A percentile compares a stretch with the other conserved stretches of the same genome.
These are phyloP conservation scores for Clarias pachynema DNA, from an alignment of 2,797 vertebrate species.

Conservation along the genomic window DNA sequence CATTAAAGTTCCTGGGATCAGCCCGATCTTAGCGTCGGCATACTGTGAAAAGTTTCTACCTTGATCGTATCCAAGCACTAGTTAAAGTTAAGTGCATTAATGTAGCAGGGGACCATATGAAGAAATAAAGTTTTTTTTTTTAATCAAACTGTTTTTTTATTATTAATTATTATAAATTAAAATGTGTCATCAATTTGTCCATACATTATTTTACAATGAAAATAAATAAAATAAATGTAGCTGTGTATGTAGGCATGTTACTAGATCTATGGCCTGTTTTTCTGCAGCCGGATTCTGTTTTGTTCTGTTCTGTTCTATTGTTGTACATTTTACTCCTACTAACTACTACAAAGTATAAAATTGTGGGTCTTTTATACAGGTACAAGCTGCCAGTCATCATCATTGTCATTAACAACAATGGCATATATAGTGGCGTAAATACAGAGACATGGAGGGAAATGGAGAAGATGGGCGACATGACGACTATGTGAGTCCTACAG, in stretches of 20 bases:
- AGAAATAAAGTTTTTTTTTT: no score
- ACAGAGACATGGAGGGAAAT: slow-evolving; percentile 83
- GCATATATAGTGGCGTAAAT: slow-evolving; percentile 93
- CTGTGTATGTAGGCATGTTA: background rate
- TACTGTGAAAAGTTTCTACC: no score
- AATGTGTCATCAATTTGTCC: background rate
- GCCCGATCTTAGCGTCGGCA: no score
- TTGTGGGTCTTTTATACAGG: slow-evolving; percentile 66
- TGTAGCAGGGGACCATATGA: no score
- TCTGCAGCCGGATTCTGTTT: background rate
- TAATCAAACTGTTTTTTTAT: no score
- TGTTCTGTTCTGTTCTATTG: background rate
- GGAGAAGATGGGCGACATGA: slow-evolving; percentile 81
- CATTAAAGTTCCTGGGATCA: no score
- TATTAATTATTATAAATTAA: background rate
- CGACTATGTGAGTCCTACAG: slow-evolving; percentile 75
- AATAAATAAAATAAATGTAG: background rate
- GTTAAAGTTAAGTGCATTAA: no score
- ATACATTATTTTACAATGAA: background rate
- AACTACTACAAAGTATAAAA: background rate
- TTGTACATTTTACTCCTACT: background rate
- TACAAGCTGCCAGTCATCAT: slow-evolving; percentile 90
- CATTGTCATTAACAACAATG: slow-evolving; percentile 96
- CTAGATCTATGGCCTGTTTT: background rate
- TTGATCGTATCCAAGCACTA: no score